Percentiles rank a stretch among this genome's conserved stretches.
These are phyloP conservation scores for Lithophane socia DNA, from an alignment of 2,888 invertebrate genomes.

Conservation along the genomic window DNA sequence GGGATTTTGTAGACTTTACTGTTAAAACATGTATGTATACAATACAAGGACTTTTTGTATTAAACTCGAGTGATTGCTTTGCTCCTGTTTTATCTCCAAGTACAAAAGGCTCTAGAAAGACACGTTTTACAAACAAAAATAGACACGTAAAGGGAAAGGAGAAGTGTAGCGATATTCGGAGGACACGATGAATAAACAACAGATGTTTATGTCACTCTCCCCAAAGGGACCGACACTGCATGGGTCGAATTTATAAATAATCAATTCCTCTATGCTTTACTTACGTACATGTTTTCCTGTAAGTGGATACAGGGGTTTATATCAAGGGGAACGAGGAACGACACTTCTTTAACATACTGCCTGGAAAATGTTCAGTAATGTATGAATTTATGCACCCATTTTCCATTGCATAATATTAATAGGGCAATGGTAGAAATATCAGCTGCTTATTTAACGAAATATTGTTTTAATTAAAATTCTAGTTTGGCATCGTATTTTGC, in stretches of 20 bases:
- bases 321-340: slow-evolving; percentile 43
- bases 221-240: slow-evolving; percentile 67
- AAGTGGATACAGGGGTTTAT: slow-evolving; percentile 53
- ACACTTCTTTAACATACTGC: slow-evolving; percentile 34
- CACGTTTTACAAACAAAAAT: slow-evolving; percentile 66
- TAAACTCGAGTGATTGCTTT: slow-evolving; percentile 61
- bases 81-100: slow-evolving; percentile 48
- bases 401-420: slow-evolving; percentile 11
- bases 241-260: slow-evolving; percentile 79
- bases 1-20: slow-evolving; percentile 49
- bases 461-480: slow-evolving; percentile 54
- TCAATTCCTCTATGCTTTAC: slow-evolving; percentile 69
- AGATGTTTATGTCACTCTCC: slow-evolving; percentile 79
- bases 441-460: slow-evolving; percentile 42
- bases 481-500: slow-evolving; percentile 43
- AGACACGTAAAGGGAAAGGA: slow-evolving; percentile 70
- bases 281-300: slow-evolving; percentile 48
- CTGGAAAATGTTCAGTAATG: slow-evolving; percentile 3
- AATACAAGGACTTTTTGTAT: slow-evolving; percentile 31
- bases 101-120: slow-evolving; percentile 43
- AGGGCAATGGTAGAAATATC: slow-evolving; percentile 11
- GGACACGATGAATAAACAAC: slow-evolving; percentile 84
- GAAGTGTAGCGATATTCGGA: slow-evolving; percentile 74
- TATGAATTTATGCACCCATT: slow-evolving; percentile 16
- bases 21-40: slow-evolving; percentile 55